Evolutionary conservation across 2,888 invertebrate species (phyloP).

Genomic region (Lordiphosa andalusiaca): DNA sequence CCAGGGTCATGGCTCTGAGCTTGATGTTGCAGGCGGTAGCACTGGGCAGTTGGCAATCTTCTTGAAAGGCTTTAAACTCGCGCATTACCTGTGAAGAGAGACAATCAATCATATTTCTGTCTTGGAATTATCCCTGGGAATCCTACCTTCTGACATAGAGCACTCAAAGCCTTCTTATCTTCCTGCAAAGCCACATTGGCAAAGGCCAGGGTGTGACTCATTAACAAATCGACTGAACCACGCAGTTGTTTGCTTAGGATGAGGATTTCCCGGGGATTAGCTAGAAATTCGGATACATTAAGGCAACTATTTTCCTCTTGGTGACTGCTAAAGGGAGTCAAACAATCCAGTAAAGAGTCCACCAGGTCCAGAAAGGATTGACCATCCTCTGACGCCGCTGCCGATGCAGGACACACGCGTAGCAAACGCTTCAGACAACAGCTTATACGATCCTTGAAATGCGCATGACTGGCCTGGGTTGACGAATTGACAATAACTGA

Average conservation of each 20-base stretch:
- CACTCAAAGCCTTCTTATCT: constrained; percentile 78
- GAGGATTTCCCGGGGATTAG: constrained; percentile 32
- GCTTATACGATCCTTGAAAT: constrained; percentile 77
- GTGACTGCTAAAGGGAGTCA: constrained; percentile 66
- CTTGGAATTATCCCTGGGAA: too few relatives aligned
- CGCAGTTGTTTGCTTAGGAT: constrained; percentile 70
- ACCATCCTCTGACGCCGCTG: constrained; percentile 37
- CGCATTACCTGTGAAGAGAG: constrained; percentile 60
- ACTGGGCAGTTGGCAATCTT: constrained; percentile 57
- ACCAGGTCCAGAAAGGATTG: constrained; percentile 70
- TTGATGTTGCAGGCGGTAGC: constrained; percentile 57
- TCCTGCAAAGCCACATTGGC: constrained; percentile 77
- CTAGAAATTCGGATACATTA: neutral
- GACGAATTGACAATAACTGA: neutral
- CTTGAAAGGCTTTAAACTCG: constrained; percentile 75
- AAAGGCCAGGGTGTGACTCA: constrained; percentile 77
- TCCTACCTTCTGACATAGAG: constrained; percentile 76
- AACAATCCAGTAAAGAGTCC: constrained; percentile 67
- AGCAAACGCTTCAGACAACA: constrained; percentile 75
- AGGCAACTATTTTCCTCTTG: constrained; percentile 35
- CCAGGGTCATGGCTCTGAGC: constrained; percentile 74
- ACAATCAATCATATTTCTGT: neutral
- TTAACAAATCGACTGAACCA: constrained; percentile 64
- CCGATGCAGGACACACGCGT: constrained; percentile 10
- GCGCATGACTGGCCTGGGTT: constrained; percentile 69